A percentile compares a stretch with the other conserved stretches of the same genome.
These are phyloP conservation scores for Hylaeus volcanicus DNA, from an alignment of 1,140 invertebrate genomes.

Conservation along the genomic window DNA sequence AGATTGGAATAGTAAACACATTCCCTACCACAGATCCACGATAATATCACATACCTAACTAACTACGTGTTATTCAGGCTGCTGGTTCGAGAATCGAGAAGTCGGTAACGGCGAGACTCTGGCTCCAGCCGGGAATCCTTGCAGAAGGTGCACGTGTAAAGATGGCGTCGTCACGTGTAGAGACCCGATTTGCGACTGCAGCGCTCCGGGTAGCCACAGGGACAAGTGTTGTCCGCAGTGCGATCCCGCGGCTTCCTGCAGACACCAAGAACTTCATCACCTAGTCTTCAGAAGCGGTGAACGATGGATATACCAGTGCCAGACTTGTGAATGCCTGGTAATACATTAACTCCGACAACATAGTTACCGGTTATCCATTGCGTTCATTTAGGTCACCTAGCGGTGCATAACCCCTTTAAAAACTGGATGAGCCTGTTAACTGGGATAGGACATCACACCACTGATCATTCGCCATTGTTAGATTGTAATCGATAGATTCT, in stretches of 20 bases:
- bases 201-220: conserved; percentile 79
- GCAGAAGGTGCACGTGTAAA: conserved; percentile 83
- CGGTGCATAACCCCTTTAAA: background rate
- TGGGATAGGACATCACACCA: too few relatives aligned
- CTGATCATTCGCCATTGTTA: too few relatives aligned
- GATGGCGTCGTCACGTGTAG: conserved; percentile 85
- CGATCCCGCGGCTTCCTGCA: conserved; percentile 85
- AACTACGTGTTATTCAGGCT: conserved; percentile 76
- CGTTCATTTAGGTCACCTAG: background rate
- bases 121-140: conserved; percentile 81
- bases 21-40: too few relatives aligned
- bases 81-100: conserved; percentile 83
- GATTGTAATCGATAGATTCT: too few relatives aligned
- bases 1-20: too few relatives aligned
- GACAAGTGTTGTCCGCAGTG: conserved; percentile 90
- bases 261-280: conserved; percentile 89
- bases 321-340: conserved; percentile 94
- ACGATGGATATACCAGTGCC: conserved; percentile 93
- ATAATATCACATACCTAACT: too few relatives aligned
- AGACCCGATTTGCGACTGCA: conserved; percentile 84
- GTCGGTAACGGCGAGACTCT: conserved; percentile 81
- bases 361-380: background rate
- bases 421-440: too few relatives aligned
- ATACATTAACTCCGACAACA: conserved; percentile 54
- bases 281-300: conserved; percentile 89